Percentiles rank a stretch among this genome's conserved stretches.
Conservation (phyloP, 2,113 vertebrate genomes). For the Xiphias gladius region DNA sequence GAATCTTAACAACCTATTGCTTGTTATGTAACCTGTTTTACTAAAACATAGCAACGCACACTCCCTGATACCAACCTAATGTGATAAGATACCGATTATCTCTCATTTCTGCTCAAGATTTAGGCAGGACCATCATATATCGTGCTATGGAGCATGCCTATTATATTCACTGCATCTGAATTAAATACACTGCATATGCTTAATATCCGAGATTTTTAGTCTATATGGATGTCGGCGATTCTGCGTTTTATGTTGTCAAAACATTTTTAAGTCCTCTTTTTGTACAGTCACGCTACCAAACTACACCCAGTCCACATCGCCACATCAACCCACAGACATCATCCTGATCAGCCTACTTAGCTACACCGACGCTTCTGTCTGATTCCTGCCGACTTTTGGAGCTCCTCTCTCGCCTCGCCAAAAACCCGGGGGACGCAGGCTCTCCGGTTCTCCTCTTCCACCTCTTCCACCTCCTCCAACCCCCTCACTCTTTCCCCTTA, state of each 20-base stretch:
- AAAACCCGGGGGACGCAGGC: background rate
- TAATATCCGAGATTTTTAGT: background rate
- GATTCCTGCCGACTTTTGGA: slow-evolving; percentile 46
- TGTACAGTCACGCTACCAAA: slow-evolving; percentile 13
- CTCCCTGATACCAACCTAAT: slow-evolving; percentile 1
- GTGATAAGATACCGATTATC: background rate
- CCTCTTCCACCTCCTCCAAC: background rate
- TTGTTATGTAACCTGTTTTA: slow-evolving; percentile 64
- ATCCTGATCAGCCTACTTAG: slow-evolving; percentile 29
- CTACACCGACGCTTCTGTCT: slow-evolving; percentile 38
- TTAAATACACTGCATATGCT: background rate
- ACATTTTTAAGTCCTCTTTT: background rate
- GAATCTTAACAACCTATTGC: slow-evolving; percentile 49
- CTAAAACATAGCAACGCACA: background rate
- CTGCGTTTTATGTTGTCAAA: background rate
- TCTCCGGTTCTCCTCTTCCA: slow-evolving; percentile 27
- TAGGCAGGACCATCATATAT: background rate
- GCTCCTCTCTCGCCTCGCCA: slow-evolving; percentile 34
- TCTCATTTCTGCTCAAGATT: background rate
- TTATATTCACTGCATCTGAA: background rate
- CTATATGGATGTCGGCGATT: background rate
- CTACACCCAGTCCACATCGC: slow-evolving; percentile 26
- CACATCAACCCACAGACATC: slow-evolving; percentile 35
- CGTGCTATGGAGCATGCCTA: background rate
- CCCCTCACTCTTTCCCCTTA: background rate